phyloP scores from a whole-genome alignment of 2,797 vertebrate genomes.

The Clamator glandarius region DNA sequence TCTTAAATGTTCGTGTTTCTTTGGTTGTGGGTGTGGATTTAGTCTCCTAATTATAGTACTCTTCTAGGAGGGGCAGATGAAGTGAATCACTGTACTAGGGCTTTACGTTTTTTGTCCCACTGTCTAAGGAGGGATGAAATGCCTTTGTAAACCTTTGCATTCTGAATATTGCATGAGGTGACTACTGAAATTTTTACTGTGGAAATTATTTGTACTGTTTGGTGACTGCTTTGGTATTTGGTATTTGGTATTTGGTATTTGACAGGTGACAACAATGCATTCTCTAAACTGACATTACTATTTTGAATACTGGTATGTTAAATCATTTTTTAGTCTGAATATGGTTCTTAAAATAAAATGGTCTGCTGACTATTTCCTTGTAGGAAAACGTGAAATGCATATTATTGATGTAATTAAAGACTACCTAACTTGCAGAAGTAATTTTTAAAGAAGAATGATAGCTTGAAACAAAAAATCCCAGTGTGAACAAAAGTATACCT shows the following conservation, averaged over 20 bases:
- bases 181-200: neutral
- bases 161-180: neutral
- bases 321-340: neutral
- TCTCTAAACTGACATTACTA: neutral
- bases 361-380: neutral
- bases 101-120: slow-evolving; percentile 18
- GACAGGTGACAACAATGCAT: neutral
- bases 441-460: neutral
- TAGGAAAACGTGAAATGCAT: neutral
- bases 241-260: no score
- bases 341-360: neutral
- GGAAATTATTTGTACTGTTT: neutral
- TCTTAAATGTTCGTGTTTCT: slow-evolving; percentile 17
- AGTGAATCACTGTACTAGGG: slow-evolving; percentile 35
- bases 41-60: slow-evolving; percentile 46
- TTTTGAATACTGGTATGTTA: neutral
- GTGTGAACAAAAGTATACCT: neutral
- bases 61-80: slow-evolving; percentile 26
- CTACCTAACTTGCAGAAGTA: neutral
- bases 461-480: neutral
- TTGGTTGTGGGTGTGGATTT: slow-evolving; percentile 33
- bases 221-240: neutral
- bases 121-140: slow-evolving; percentile 32
- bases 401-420: neutral
- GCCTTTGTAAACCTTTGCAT: neutral